phyloP scores from a whole-genome alignment of 2,797 vertebrate species.

The Sylvilagus floridanus region DNA sequence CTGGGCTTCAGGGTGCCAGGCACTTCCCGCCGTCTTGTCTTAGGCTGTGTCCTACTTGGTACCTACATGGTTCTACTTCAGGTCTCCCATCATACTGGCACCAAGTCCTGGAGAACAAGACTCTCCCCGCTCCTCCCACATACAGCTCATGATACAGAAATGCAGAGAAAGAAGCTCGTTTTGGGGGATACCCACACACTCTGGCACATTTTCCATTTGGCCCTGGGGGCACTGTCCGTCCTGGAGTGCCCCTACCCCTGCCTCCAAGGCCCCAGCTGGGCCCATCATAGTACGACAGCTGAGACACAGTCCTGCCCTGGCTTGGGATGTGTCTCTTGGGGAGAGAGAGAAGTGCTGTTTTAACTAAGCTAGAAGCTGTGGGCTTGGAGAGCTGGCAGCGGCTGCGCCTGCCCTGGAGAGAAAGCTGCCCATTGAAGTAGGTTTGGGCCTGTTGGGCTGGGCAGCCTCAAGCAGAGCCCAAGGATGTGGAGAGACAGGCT shows the following conservation, averaged over 20 bases:
- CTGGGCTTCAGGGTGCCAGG: not conserved
- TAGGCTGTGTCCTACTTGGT: not conserved
- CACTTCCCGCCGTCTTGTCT: not conserved
- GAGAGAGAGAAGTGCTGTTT: not conserved
- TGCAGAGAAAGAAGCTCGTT: not conserved
- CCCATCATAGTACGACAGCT: no score
- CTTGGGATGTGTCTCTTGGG: not conserved
- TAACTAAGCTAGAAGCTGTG: not conserved
- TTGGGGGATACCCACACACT: no score
- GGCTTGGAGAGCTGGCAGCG: not conserved
- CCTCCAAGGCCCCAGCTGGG: not conserved
- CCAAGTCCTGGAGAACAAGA: not conserved
- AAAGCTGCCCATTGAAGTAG: not conserved
- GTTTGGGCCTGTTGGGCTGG: not conserved
- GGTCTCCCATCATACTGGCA: rapidly evolving
- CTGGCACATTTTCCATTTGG: not conserved
- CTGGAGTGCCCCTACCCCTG: not conserved
- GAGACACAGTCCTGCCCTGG: not conserved
- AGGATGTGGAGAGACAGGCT: not conserved
- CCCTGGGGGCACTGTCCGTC: not conserved
- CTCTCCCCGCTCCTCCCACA: no score
- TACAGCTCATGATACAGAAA: not conserved
- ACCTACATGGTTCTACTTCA: rapidly evolving
- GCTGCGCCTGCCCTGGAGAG: not conserved
- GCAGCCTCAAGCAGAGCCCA: not conserved